Evolutionary conservation across 2,113 vertebrate genomes (phyloP).

Genomic region (Taxidea taxus): DNA sequence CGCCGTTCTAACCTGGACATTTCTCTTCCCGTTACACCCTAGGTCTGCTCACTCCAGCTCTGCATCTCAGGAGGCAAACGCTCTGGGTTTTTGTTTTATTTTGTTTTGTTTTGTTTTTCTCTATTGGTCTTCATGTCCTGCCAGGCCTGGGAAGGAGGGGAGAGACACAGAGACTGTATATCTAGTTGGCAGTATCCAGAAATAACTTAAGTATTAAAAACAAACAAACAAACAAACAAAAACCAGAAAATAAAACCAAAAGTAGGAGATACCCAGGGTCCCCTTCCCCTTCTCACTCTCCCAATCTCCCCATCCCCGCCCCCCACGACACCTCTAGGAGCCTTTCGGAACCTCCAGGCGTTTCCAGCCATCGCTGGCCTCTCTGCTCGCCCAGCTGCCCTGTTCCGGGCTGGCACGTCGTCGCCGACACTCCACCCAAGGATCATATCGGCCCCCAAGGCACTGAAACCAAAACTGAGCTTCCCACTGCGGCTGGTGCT

Average conservation of each 20-base stretch:
- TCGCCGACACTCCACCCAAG: fast-evolving
- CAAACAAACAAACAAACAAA: not conserved
- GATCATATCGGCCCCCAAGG: not conserved
- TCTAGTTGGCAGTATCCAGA: not conserved
- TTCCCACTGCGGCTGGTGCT: not conserved
- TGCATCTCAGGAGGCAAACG: not conserved
- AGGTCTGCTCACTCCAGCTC: not conserved
- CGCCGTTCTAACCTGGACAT: not conserved
- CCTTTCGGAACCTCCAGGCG: not conserved
- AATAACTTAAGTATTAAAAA: not conserved
- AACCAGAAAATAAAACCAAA: not conserved
- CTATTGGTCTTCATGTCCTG: not conserved
- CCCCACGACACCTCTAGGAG: not conserved
- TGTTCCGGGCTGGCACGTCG: fast-evolving
- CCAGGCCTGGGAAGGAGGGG: not conserved
- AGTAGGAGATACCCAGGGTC: fast-evolving
- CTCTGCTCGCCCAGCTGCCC: not conserved
- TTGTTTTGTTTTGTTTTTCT: not conserved
- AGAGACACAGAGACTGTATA: not conserved
- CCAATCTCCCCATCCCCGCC: fast-evolving
- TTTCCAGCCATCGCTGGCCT: fast-evolving
- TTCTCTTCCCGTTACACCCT: not conserved
- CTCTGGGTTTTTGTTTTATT: not conserved
- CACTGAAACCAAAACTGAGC: not conserved
- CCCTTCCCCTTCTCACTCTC: fast-evolving